Evolutionary conservation across 2,113 vertebrate genomes (phyloP), one percentile per base, ranked within the genome.

Genomic region (Stegastes partitus): DNA sequence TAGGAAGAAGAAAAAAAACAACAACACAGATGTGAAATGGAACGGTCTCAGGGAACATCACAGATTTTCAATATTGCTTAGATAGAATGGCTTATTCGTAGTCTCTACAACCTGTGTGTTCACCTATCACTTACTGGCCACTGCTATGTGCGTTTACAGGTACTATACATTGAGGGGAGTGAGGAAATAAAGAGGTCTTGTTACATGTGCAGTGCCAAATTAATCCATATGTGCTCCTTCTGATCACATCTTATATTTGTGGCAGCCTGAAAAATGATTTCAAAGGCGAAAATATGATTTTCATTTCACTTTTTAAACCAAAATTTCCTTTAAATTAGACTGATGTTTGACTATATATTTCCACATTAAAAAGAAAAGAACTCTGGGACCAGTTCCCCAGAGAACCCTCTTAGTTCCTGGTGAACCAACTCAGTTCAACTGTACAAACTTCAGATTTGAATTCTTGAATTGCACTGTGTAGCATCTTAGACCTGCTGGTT

Each of bases 401-500:
- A 79, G 82, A 84, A 57, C 25, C 25, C 58, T 8, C 25, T 74
- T 45, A 72, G 69, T 77, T 82, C 58, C 61, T 16, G 18, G 2
- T 74, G 70, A 81, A 68, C 28, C 54, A 59, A 65, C 21, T 82
- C 55, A 68, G 3, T 74, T 74, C 53, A 58, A 53, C 58, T 26
- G 58, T 63, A 72, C 74, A 86, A 87, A 86, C 51, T 82, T 84
- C 19, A 86, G 45, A 77, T 87, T 89, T 79, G 56, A 83, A 84
- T 81, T 63, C 45, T 77, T 75, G 65, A 79, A 85, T 77, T 79
- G 37, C 39, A 51, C 73, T 10, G n/a, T 79, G 44, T 23, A 12
- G 77, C 68, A 68, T 85, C 78, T 68, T 78, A 65, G 85, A 88
- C 87, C 81, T 87, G 79, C 76, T 80, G 64, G 21, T 84, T 86